These are phyloP conservation scores for Zoanthus gigantus DNA, from an alignment of 92 coral and sea anemone species.

Conservation along the genomic window DNA sequence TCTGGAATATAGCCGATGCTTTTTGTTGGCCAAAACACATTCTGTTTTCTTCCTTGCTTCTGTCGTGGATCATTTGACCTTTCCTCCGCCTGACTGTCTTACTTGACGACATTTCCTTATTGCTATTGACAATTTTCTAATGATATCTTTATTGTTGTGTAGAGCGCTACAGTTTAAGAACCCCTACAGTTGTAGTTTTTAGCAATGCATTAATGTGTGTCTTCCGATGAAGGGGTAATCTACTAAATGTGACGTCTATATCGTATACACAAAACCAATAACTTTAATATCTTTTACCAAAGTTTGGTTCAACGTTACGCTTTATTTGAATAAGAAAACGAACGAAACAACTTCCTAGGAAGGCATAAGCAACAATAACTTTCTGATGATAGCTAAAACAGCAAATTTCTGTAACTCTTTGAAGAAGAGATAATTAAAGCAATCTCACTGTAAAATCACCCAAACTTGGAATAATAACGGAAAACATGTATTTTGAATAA, in stretches of 20 bases:
- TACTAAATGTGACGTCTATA: neutral
- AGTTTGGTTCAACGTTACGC: neutral
- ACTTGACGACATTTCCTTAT: neutral
- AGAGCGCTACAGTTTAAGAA: neutral
- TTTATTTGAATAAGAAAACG: neutral
- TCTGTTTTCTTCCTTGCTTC: constrained; percentile 8
- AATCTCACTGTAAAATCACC: too few relatives aligned
- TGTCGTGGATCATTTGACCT: constrained; percentile 41
- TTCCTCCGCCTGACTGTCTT: constrained; percentile 22
- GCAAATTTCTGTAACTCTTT: neutral
- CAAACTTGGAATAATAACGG: too few relatives aligned
- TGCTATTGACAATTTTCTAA: neutral
- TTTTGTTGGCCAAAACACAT: neutral
- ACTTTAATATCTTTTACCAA: neutral
- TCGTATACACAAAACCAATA: neutral
- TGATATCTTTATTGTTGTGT: neutral
- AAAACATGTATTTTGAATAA: too few relatives aligned
- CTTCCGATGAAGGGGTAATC: neutral
- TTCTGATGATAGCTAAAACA: neutral
- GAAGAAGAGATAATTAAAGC: too few relatives aligned
- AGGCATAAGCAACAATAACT: neutral
- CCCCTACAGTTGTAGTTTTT: neutral
- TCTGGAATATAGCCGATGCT: neutral
- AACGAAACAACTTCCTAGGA: neutral
- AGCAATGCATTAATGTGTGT: neutral